Base-by-base conservation (phyloP, 92 coral and sea anemone genomes). In the Actinostola sp. region DNA sequence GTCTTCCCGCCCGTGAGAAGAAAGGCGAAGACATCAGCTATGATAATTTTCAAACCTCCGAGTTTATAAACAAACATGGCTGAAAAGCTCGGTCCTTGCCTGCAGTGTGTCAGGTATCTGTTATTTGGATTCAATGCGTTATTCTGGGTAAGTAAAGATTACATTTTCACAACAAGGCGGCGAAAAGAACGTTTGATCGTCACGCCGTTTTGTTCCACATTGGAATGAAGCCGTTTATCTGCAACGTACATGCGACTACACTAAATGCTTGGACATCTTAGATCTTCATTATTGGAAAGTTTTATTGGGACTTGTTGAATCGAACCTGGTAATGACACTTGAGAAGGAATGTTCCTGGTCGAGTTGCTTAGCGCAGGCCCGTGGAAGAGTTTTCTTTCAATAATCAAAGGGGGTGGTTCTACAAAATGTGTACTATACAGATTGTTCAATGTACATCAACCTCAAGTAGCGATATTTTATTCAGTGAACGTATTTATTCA, bases 81-180 rank as follows among this genome's bases (percentile, higher is more conserved):
- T 26, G 84, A 67, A 70, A 87, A 84, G 44, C 88, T 91, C 15
- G 97, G 97, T 12, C 92, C 97, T 35, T 84, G 93, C 43, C 82
- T 93, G 93, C 98, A 93, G 61, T 85, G 92, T 56, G 84, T 88
- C 48, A 82, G 89, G n/a, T 82, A 67, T 63, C 78, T 92, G 54
- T 63, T 93, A 63, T 82, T 90, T 62, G 81, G 63, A 20, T 88
- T 93, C 51, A 88, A 83, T 63, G 85, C 76, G 21, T 61, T 91
- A n/a, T 86, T 93, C 54, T 93, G 98, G 98, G 98, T 93, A 82
- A 80, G 97, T 81, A 49, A 36, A 2, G 38, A 27, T 14, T 46
- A 31, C 34, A 51, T 19, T 27, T 32, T 63, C 13, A 53, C 31
- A 10, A 25, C 28, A 4, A 62, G 66, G 70, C 69, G 62, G 57